Percentiles rank a stretch among this genome's conserved stretches.
Evolutionary conservation across 2,113 vertebrate species (phyloP).

Genomic region (Dromaius novaehollandiae): DNA sequence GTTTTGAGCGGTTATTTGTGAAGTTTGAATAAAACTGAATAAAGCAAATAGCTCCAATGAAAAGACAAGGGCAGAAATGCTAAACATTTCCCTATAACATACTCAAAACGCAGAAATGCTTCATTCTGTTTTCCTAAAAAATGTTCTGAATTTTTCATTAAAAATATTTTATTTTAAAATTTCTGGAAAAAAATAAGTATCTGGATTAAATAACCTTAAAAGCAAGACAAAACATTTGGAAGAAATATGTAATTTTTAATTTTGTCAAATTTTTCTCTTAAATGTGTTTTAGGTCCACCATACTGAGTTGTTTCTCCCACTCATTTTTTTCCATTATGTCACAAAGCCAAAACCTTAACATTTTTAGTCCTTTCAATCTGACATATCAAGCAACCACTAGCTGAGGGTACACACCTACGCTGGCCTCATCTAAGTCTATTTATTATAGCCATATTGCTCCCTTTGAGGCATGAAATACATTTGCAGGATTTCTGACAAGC

Average conservation of each 20-base stretch:
- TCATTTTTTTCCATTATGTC: background rate
- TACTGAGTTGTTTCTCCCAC: background rate
- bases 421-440: background rate
- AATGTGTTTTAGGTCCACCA: background rate
- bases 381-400: background rate
- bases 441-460: background rate
- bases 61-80: background rate
- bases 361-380: background rate
- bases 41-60: background rate
- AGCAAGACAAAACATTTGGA: background rate
- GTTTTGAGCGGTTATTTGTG: background rate
- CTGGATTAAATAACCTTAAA: background rate
- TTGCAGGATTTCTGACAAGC: background rate
- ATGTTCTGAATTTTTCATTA: background rate
- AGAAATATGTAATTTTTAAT: background rate
- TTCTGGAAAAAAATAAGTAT: background rate
- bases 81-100: background rate
- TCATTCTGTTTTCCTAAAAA: background rate
- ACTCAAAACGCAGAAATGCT: background rate
- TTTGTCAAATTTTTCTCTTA: too few relatives aligned
- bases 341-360: background rate
- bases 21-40: background rate
- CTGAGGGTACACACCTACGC: fast-evolving
- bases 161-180: background rate
- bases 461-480: background rate